These are phyloP conservation scores for Semibalanus balanoides DNA, from an alignment of 1,140 invertebrate genomes.

Conservation along the genomic window DNA sequence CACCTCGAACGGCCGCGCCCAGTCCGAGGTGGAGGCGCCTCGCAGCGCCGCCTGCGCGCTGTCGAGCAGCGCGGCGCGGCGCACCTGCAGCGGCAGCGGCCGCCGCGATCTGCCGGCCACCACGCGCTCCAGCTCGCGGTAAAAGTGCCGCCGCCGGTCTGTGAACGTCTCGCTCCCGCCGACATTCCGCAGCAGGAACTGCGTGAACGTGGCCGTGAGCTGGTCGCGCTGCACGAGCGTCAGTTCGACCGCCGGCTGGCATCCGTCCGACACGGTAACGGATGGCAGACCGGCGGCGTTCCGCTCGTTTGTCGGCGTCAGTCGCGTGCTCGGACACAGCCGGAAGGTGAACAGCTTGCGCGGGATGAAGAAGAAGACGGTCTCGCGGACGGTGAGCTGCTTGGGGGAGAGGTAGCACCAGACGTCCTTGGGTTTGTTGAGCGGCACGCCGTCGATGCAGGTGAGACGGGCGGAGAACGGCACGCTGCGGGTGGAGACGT, in stretches of 20 bases:
- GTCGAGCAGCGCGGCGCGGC: conserved; percentile 61
- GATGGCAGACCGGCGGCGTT: conserved; percentile 34
- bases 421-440: conserved; percentile 65
- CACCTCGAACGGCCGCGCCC: conserved; percentile 87
- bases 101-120: conserved; percentile 62
- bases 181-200: conserved; percentile 86
- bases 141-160: conserved; percentile 89
- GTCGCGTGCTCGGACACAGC: conserved; percentile 79
- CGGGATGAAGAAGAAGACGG: conserved; percentile 78
- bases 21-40: conserved; percentile 61
- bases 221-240: conserved; percentile 69
- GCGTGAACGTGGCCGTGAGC: conserved; percentile 80
- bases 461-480: conserved; percentile 72
- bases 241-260: conserved; percentile 67
- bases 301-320: conserved; percentile 53
- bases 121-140: conserved; percentile 75
- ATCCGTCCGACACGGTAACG: conserved; percentile 76
- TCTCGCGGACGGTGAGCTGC: conserved; percentile 81
- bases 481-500: conserved; percentile 66
- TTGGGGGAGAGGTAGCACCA: conserved; percentile 75
- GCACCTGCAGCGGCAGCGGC: conserved; percentile 58
- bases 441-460: conserved; percentile 48
- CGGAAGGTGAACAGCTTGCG: conserved; percentile 82
- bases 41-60: conserved; percentile 62
- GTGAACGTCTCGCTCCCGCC: conserved; percentile 90